Evolutionary conservation across 2,113 vertebrate genomes (phyloP).

Genomic region (Corydoras sp.): DNA sequence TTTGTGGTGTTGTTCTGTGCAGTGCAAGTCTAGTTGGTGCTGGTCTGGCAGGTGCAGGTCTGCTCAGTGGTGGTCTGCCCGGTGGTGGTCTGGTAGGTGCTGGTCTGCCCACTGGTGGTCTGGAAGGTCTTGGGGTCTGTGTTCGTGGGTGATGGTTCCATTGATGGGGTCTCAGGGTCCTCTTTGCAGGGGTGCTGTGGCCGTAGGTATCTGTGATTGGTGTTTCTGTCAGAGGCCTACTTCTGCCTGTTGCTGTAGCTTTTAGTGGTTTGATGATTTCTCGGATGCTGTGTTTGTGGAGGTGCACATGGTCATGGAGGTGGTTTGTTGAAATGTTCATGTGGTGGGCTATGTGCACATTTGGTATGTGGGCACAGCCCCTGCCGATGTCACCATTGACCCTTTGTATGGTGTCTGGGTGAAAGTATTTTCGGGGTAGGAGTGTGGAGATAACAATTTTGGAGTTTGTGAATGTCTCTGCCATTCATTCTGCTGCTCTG

Average conservation of each 20-base stretch:
- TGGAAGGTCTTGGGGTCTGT: no score
- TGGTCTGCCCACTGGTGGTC: no score
- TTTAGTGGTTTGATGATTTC: neutral
- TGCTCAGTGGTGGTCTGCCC: no score
- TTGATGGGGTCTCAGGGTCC: no score
- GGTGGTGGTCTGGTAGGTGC: no score
- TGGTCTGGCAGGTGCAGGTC: no score
- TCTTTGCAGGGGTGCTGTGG: no score
- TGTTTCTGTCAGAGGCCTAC: no score
- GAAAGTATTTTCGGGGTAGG: neutral
- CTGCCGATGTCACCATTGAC: neutral
- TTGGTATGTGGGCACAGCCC: neutral
- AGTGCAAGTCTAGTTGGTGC: no score
- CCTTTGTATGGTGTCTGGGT: neutral
- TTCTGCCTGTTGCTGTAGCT: neutral
- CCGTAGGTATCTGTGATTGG: neutral
- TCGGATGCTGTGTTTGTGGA: neutral
- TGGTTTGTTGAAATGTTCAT: neutral
- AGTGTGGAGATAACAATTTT: neutral
- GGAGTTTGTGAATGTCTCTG: no score
- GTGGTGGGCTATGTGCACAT: constrained; percentile 7
- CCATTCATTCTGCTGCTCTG: neutral
- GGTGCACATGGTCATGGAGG: constrained; percentile 1
- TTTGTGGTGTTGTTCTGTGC: no score
- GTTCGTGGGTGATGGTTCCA: no score